phyloP scores from a whole-genome alignment of 2,113 vertebrate genomes.

The Pongo pygmaeus region DNA sequence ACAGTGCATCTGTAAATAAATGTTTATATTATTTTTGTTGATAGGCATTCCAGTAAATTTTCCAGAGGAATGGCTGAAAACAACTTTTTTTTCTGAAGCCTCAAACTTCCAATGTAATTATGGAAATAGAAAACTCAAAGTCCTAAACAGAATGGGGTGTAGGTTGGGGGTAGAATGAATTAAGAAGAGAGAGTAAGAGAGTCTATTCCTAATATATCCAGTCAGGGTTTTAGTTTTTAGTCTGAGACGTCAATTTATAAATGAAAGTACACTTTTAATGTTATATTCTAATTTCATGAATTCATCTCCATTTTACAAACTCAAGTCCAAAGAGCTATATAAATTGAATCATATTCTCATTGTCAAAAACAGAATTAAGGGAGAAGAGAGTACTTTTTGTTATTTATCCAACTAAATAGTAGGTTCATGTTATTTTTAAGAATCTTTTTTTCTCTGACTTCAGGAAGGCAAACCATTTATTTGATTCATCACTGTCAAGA shows the following conservation, averaged over 20 bases:
- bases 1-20: not conserved
- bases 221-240: not conserved
- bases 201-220: not conserved
- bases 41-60: not conserved
- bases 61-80: not conserved
- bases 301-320: slow-evolving; percentile 1
- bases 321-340: not conserved
- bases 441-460: not conserved
- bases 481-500: slow-evolving; percentile 64
- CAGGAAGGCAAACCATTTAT: slow-evolving; percentile 48
- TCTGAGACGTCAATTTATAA: not conserved
- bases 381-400: not conserved
- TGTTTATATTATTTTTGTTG: not conserved
- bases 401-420: slow-evolving; percentile 24
- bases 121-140: not conserved
- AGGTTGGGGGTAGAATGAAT: not conserved
- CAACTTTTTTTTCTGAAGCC: not conserved
- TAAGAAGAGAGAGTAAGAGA: not conserved
- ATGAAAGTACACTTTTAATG: not conserved
- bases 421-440: not conserved
- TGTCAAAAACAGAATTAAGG: slow-evolving; percentile 38
- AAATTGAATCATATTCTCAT: not conserved
- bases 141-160: not conserved
- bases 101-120: not conserved
- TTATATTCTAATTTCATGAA: not conserved